Conservation (phyloP, 2,113 vertebrate genomes). For the Pithys albifrons region DNA sequence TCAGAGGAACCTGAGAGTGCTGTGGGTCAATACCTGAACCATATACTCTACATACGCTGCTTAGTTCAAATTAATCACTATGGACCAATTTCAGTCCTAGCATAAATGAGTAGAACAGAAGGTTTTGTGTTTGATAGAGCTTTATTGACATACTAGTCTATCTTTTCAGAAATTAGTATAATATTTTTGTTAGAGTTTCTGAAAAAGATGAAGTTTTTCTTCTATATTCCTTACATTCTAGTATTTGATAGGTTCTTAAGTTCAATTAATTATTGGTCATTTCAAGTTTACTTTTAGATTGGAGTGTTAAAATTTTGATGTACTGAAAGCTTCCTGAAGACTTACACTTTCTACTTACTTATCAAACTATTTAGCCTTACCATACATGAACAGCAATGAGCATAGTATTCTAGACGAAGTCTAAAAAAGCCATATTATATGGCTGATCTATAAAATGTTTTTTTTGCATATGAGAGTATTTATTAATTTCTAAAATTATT, state of each 20-base stretch:
- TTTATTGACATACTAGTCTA: background rate
- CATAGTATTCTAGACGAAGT: background rate
- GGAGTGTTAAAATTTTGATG: background rate
- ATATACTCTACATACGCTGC: background rate
- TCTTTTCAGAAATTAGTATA: background rate
- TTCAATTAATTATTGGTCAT: background rate
- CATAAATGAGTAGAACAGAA: background rate
- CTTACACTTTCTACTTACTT: background rate
- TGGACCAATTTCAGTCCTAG: background rate
- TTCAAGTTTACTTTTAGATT: background rate
- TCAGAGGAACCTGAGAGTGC: slow-evolving; percentile 14
- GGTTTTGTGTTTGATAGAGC: background rate
- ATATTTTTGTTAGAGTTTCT: background rate
- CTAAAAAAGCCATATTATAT: background rate
- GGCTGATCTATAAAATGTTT: background rate
- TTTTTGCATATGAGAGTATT: background rate
- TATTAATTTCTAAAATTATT: background rate
- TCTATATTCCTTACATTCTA: background rate
- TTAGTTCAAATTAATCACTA: slow-evolving; percentile 35
- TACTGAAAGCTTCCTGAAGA: background rate
- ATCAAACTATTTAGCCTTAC: background rate
- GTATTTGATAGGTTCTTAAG: background rate
- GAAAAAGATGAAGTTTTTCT: background rate
- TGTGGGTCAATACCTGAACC: background rate
- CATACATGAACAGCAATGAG: background rate